Evolutionary conservation across 2,797 vertebrate species (phyloP), one percentile per base, ranked within the genome.

Genomic region (Acanthurus tractus): DNA sequence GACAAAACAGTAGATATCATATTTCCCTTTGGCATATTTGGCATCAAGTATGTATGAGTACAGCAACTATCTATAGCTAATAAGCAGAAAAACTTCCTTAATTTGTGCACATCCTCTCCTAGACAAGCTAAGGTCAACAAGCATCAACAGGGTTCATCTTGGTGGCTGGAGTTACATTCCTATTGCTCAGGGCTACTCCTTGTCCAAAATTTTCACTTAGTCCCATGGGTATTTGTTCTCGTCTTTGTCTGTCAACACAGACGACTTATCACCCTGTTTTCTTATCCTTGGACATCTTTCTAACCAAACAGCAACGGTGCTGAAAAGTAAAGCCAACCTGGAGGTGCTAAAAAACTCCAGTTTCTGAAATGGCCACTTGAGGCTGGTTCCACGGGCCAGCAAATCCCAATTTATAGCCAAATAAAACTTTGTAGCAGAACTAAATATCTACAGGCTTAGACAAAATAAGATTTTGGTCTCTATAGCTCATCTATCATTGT

Each of bases 201-300:
- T 46, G 58, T 76, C 36, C 40, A 61, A 76, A 86, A 63, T 56
- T 78, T 52, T 70, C 49, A 70, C 53, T n/a, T 22, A 18, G 62
- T 64, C 73, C 69, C 70, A 52, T 62, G 76, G 76, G 80, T 82
- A 79, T 14, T 38, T 23, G 13, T 20, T 36, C 66, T 75, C 44
- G 61, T 42, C 73, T 44, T 34, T 63, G 58, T 65, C 72, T 62
- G 67, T 74, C 17, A 45, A 83, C 79, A 65, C 75, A 72, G 18
- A 34, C 50, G 70, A 85, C 81, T 65, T 76, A 86, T 83, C 75
- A 58, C 48, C 18, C 12, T 58, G 72, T 71, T 85, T 86, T 70
- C 58, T 68, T 73, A 81, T 72, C 74, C 64, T 80, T 73, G 80
- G 59, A 78, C 29, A 6, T 34, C 29, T 34, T 34, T 34, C 29